Evolutionary conservation across 2,888 invertebrate genomes (phyloP).

Genomic region (Labia minor): DNA sequence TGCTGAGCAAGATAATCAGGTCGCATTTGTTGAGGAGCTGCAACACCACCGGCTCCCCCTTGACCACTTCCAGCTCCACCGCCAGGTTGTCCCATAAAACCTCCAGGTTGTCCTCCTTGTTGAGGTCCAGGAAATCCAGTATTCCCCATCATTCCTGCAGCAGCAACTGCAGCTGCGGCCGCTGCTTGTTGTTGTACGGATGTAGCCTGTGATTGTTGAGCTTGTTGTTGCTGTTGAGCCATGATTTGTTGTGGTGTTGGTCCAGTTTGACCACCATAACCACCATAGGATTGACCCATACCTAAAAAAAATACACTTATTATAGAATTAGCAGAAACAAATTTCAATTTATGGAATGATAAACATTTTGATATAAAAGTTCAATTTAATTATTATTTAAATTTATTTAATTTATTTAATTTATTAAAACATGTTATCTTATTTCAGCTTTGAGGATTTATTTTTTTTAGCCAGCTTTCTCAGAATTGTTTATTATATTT

Average conservation of each 20-base stretch:
- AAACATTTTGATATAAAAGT: no score
- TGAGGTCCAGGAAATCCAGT: constrained; percentile 42
- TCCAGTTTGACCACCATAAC: constrained; percentile 40
- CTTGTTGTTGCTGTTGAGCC: constrained; percentile 32
- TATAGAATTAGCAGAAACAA: no score
- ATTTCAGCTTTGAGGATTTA: no score
- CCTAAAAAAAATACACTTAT: constrained; percentile 30
- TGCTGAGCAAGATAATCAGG: constrained; percentile 23
- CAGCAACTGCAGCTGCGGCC: constrained; percentile 28
- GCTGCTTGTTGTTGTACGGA: constrained; percentile 30
- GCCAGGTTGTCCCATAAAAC: constrained; percentile 24
- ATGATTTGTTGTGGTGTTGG: constrained; percentile 32
- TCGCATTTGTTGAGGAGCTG: constrained; percentile 23
- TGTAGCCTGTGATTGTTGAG: constrained; percentile 39
- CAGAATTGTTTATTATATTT: no score
- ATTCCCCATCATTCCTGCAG: constrained; percentile 45
- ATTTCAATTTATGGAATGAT: no score
- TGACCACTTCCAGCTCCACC: constrained; percentile 18
- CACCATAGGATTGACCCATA: constrained; percentile 53
- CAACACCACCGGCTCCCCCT: not conserved
- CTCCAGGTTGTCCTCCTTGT: constrained; percentile 20
- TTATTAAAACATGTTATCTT: no score
- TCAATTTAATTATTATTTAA: constrained; percentile 34
- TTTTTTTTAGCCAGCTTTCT: no score
- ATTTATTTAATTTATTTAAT: no score